These are phyloP conservation scores for Jacana jacana DNA, from an alignment of 2,113 vertebrate species.

Conservation along the genomic window DNA sequence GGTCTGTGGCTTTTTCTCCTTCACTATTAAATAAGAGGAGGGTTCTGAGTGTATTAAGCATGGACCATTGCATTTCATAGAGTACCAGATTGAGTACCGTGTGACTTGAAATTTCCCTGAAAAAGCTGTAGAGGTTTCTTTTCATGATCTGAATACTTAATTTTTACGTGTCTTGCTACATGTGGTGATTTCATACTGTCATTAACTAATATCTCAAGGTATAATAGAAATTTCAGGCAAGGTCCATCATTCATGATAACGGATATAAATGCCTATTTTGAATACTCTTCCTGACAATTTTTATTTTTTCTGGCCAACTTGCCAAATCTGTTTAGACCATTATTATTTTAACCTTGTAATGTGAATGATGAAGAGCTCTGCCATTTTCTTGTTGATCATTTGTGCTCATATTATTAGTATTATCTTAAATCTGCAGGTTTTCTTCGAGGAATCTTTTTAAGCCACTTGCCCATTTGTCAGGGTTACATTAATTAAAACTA, in stretches of 20 bases:
- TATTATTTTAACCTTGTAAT: background rate
- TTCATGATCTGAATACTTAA: background rate
- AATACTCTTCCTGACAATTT: background rate
- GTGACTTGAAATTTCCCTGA: background rate
- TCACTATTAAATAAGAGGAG: background rate
- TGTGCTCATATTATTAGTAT: background rate
- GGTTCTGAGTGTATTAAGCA: background rate
- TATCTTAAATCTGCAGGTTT: background rate
- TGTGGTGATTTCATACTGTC: background rate
- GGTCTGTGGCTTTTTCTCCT: background rate
- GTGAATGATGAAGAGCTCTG: background rate
- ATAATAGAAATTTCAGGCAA: background rate
- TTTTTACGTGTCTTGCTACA: background rate
- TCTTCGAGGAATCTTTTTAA: background rate
- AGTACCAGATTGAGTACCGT: background rate
- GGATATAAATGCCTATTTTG: background rate
- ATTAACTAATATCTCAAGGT: background rate
- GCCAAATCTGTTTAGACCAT: background rate
- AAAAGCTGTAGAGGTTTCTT: background rate
- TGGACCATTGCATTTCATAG: background rate
- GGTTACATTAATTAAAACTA: background rate
- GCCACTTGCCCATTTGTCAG: background rate
- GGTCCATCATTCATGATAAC: background rate
- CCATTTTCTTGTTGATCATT: background rate
- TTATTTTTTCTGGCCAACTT: background rate